These are phyloP conservation scores for Phoenoteleia sp. DNA, from an alignment of 2,888 invertebrate species.

Conservation along the genomic window DNA sequence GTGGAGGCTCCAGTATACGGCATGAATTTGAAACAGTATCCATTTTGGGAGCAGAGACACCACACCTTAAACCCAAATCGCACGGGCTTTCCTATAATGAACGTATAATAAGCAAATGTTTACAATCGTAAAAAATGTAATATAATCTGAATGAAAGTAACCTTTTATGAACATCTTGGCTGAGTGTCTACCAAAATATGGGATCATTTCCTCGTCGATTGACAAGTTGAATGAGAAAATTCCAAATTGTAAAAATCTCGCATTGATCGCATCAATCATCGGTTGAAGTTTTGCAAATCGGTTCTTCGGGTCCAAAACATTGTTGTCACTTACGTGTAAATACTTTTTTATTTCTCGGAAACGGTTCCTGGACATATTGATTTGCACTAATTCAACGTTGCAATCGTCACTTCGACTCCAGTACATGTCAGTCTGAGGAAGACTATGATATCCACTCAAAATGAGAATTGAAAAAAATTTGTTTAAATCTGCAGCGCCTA, in stretches of 20 bases:
- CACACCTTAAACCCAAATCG: slow-evolving; percentile 23
- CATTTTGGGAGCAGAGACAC: slow-evolving; percentile 9
- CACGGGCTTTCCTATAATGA: slow-evolving; percentile 8
- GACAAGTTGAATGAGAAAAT: slow-evolving; percentile 73
- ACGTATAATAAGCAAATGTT: too few relatives aligned
- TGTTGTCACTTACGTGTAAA: slow-evolving; percentile 72
- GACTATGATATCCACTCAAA: background rate
- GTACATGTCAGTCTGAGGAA: slow-evolving; percentile 14
- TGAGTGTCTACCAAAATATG: slow-evolving; percentile 76
- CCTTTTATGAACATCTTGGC: slow-evolving; percentile 78
- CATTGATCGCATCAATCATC: slow-evolving; percentile 72
- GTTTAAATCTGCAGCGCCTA: background rate
- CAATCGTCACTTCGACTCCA: slow-evolving; percentile 19
- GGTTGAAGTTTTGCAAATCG: slow-evolving; percentile 76
- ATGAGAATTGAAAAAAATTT: slow-evolving; percentile 12
- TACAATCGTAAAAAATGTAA: too few relatives aligned
- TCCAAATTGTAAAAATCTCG: slow-evolving; percentile 72
- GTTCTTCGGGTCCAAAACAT: slow-evolving; percentile 71
- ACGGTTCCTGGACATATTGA: slow-evolving; percentile 2
- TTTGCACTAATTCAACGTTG: slow-evolving; percentile 3
- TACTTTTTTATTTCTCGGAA: slow-evolving; percentile 21
- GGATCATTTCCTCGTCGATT: slow-evolving; percentile 75
- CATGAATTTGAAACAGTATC: background rate
- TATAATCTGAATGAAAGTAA: background rate
- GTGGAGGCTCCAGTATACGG: background rate